A percentile compares a stretch with the other conserved stretches of the same genome.
phyloP scores from a whole-genome alignment of 2,113 vertebrate genomes.

The Oreocharis arfaki region DNA sequence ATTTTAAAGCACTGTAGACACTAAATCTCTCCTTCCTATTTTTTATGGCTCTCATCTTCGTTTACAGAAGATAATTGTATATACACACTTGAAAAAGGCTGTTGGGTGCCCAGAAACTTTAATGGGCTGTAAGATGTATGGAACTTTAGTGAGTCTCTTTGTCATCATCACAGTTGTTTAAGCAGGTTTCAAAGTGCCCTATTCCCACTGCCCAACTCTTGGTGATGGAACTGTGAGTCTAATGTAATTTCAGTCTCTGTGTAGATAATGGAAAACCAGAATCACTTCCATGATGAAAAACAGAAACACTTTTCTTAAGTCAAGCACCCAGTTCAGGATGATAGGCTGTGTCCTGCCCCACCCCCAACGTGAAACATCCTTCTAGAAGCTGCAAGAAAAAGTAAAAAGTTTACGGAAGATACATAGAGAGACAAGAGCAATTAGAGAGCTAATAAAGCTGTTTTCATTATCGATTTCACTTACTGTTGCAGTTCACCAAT shows the following conservation, averaged over 20 bases:
- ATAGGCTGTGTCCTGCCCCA: background rate
- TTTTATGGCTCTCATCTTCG: background rate
- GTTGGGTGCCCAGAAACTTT: background rate
- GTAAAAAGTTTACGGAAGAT: background rate
- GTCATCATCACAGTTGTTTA: background rate
- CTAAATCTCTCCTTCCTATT: background rate
- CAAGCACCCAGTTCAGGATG: background rate
- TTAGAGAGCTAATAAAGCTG: background rate
- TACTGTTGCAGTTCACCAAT: background rate
- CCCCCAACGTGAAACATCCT: rapidly evolving
- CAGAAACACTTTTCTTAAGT: background rate
- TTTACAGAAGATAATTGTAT: no score
- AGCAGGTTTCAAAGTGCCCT: background rate
- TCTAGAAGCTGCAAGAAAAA: background rate
- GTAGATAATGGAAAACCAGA: background rate
- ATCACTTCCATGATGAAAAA: background rate
- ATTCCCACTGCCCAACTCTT: background rate
- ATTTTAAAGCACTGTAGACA: background rate
- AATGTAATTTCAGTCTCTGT: background rate
- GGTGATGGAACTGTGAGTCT: background rate
- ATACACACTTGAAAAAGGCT: background rate
- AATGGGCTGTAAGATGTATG: background rate
- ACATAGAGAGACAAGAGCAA: background rate
- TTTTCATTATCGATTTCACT: background rate
- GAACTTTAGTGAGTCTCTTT: background rate